These are phyloP conservation scores for Hypomesus transpacificus DNA, from an alignment of 2,113 vertebrate genomes.

Conservation along the genomic window DNA sequence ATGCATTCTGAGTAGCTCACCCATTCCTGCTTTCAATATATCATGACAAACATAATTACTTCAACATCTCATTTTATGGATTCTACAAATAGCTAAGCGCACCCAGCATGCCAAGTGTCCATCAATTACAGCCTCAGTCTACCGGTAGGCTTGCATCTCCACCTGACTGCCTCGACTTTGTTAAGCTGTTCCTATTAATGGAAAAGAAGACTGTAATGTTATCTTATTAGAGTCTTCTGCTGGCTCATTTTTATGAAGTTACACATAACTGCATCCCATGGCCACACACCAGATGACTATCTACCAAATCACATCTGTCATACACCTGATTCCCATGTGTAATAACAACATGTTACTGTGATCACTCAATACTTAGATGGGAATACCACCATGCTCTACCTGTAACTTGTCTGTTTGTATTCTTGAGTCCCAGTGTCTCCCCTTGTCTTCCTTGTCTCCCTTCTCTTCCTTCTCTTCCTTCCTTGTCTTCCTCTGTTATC, in stretches of 20 bases:
- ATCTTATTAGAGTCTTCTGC: neutral
- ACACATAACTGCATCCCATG: neutral
- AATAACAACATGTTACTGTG: too few species aligned
- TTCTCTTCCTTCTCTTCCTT: too few species aligned
- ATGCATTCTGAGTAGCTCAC: slow-evolving; percentile 66
- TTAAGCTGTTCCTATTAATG: slow-evolving; percentile 11
- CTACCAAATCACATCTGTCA: too few species aligned
- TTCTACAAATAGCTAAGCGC: slow-evolving; percentile 63
- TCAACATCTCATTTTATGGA: slow-evolving; percentile 76
- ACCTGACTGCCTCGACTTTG: slow-evolving; percentile 38
- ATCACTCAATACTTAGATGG: too few species aligned
- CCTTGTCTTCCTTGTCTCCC: too few species aligned
- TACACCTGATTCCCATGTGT: too few species aligned
- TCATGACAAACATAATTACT: slow-evolving; percentile 77
- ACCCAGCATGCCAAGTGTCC: slow-evolving; percentile 61
- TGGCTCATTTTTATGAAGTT: neutral
- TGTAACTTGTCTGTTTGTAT: too few species aligned
- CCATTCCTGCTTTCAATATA: slow-evolving; percentile 64
- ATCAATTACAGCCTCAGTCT: slow-evolving; percentile 57
- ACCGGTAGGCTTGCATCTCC: slow-evolving; percentile 28
- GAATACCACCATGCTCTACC: too few species aligned
- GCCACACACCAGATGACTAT: too few species aligned
- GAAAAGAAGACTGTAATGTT: neutral
- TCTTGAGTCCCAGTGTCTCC: too few species aligned
- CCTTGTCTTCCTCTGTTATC: too few species aligned